Evolutionary conservation across 2,113 vertebrate species (phyloP), one percentile per base, ranked within the genome.

Genomic region (Rhinolophus ferrumequinum): DNA sequence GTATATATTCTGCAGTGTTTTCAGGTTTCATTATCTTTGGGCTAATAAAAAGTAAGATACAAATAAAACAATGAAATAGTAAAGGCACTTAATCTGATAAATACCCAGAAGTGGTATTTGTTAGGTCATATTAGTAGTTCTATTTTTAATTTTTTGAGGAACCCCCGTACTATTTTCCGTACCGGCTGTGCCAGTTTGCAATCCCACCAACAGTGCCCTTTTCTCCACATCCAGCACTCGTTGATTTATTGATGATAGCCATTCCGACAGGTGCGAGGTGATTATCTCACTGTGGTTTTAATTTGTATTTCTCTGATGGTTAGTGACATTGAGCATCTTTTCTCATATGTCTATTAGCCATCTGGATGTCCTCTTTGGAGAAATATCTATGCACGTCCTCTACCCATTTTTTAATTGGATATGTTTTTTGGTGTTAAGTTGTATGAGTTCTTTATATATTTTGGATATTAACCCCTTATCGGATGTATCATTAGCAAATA

Each of bases 21-120:
- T 87, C 38, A 28, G 58, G 81, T 62, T 95, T 82, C 85, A 93
- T 88, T 79, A 62, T 91, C 72, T 94, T 90, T 77, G 26, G 62
- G 70, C 81, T 94, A 85, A 72, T 52, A 75, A 94, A 87, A 96
- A 64, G 38, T 54, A 93, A 97, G 72, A 77, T 11, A 56, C 16
- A 94, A 90, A 94, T 28, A 93, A 83, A 93, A 94, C 58, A 86
- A 33, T 19, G 35, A 22, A n/a, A 84, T 41, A 67, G 66, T 81
- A 33, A 72, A 15, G 24, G 50, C 12, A 41, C 18, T n/a, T 83
- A 38, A 64, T 47, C 7, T 7, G 58, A 44, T 83, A 47, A 64
- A 83, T 8, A 41, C 58, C 28, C 58, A 83, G 80, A 33, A 47
- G 6, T 22, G 18, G 80, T 6, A 28, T 64, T 50, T 47, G 58